Evolutionary conservation across 1,140 invertebrate genomes (phyloP).

Genomic region (Bombus terrestris): DNA sequence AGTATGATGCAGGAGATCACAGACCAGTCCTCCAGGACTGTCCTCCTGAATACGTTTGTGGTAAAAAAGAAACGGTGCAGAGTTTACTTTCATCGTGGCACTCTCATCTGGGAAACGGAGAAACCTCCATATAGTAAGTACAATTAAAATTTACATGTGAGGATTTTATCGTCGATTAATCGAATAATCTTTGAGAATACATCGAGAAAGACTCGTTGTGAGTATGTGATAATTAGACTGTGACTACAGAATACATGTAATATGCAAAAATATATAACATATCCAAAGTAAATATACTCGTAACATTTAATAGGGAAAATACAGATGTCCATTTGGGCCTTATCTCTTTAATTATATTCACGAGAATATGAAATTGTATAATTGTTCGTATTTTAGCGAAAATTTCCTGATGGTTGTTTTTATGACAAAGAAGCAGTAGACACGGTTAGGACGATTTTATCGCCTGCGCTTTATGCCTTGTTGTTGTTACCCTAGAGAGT

Average conservation of each 20-base stretch:
- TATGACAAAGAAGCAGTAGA: background rate
- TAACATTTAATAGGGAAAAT: background rate
- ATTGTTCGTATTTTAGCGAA: background rate
- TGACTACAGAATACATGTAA: too few species aligned
- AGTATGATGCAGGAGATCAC: slow-evolving; percentile 63
- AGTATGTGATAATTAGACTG: too few species aligned
- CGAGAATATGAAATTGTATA: background rate
- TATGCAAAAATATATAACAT: background rate
- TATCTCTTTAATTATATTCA: background rate
- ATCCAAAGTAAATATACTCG: background rate
- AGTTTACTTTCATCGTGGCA: slow-evolving; percentile 86
- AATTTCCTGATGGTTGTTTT: background rate
- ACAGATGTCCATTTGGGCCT: background rate
- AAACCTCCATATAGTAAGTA: slow-evolving; percentile 83
- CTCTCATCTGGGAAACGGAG: slow-evolving; percentile 86
- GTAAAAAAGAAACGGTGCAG: slow-evolving; percentile 85
- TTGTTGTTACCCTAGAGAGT: background rate
- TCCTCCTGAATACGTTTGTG: slow-evolving; percentile 85
- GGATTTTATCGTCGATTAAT: background rate
- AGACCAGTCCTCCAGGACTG: slow-evolving; percentile 65
- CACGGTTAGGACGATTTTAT: background rate
- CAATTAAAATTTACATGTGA: background rate
- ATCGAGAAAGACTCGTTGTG: background rate
- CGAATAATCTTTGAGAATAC: background rate
- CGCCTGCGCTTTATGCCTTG: background rate